These are phyloP conservation scores for Schizaphis graminum DNA, from an alignment of 2,888 invertebrate genomes.

Conservation along the genomic window DNA sequence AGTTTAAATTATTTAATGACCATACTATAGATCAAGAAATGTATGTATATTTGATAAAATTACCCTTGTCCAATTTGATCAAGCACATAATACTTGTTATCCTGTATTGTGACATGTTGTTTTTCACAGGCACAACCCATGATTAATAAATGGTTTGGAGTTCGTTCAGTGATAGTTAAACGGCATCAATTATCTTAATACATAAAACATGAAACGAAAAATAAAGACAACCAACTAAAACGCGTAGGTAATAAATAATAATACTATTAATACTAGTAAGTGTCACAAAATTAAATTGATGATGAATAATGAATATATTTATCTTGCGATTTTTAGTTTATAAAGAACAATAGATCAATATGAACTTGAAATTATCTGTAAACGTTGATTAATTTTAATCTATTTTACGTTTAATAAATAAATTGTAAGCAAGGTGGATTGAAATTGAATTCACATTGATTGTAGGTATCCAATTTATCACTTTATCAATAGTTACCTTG, in stretches of 20 bases:
- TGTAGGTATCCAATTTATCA: too few species aligned
- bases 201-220: neutral
- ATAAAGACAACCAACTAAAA: neutral
- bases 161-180: neutral
- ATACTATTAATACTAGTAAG: neutral
- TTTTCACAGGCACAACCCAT: constrained; percentile 84
- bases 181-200: neutral
- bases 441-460: too few species aligned
- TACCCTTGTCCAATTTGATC: constrained; percentile 85
- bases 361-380: neutral
- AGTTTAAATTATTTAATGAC: neutral
- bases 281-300: neutral
- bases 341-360: neutral
- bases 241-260: neutral
- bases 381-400: too few species aligned
- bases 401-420: too few species aligned
- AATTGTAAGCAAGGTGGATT: too few species aligned
- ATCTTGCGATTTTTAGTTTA: neutral
- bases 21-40: neutral
- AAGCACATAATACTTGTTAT: constrained; percentile 78
- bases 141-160: constrained; percentile 70
- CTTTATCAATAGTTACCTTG: too few species aligned
- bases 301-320: too few species aligned
- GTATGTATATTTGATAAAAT: constrained; percentile 69
- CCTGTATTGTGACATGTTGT: constrained; percentile 80